Evolutionary conservation across 2,888 invertebrate genomes (phyloP).

Genomic region (Limulus polyphemus): DNA sequence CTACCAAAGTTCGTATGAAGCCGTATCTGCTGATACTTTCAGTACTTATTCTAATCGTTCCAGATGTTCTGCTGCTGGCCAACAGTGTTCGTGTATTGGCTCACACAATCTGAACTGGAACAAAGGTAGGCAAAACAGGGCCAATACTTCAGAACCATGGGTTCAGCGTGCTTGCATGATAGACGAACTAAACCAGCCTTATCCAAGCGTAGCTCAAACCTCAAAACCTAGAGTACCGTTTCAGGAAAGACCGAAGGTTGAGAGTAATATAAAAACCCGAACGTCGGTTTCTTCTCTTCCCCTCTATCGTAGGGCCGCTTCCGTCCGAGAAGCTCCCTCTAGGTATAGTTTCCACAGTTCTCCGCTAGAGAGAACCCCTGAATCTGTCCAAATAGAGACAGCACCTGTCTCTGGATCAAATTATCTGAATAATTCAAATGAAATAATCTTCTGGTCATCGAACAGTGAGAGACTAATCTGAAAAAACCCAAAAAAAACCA

Average conservation of each 20-base stretch:
- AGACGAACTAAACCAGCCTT: not conserved
- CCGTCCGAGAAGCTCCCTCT: not conserved
- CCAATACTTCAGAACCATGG: not conserved
- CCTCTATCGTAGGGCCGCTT: not conserved
- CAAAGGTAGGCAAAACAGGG: not conserved
- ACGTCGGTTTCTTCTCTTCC: not conserved
- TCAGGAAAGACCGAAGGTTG: not conserved
- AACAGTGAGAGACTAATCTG: conserved; percentile 2
- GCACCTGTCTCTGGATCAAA: not conserved
- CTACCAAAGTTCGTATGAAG: not conserved
- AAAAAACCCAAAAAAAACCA: no score
- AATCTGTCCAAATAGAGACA: no score
- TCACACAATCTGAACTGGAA: not conserved
- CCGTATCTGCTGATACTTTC: not conserved
- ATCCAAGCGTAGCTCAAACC: not conserved
- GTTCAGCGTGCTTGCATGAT: not conserved
- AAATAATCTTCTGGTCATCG: not conserved
- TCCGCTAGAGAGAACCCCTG: no score
- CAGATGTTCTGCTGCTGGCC: not conserved
- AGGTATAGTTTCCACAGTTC: not conserved
- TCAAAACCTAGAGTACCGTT: not conserved
- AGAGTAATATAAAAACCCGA: not conserved
- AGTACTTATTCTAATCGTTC: not conserved
- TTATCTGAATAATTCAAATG: not conserved
- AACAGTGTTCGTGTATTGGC: conserved; percentile 7